Conservation (phyloP, 2,888 invertebrate genomes). For the Meteorus cinctellus region DNA sequence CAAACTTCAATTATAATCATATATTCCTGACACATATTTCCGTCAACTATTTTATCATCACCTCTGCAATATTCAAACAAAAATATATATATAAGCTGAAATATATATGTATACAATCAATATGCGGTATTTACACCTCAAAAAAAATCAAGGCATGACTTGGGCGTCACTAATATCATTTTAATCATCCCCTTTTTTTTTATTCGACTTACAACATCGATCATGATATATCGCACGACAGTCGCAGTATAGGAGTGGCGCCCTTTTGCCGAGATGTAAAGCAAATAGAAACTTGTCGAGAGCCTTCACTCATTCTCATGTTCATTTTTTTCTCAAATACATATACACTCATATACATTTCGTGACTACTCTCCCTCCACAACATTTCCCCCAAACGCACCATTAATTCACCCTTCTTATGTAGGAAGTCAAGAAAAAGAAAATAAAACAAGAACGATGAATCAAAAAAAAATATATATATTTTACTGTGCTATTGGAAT, state of each 20-base stretch:
- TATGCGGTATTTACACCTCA: not conserved
- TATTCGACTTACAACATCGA: not conserved
- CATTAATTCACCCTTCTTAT: not conserved
- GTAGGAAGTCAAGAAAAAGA: not conserved
- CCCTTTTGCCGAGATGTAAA: not conserved
- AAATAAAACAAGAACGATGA: not conserved
- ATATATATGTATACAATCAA: not conserved
- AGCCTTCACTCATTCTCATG: not conserved
- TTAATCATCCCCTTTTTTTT: not conserved
- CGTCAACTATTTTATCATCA: not conserved
- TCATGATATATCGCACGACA: conserved; percentile 7
- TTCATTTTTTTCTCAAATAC: not conserved
- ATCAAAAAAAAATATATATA: not conserved
- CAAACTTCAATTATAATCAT: not conserved
- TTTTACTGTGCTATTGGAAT: not conserved
- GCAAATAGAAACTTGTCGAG: not conserved
- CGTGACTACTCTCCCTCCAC: conserved; percentile 7
- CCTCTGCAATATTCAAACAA: not conserved
- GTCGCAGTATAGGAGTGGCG: not conserved
- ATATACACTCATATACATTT: not conserved
- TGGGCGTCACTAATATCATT: conserved; percentile 11
- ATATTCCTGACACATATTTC: not conserved
- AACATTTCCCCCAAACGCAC: not conserved
- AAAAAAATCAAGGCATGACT: not conserved
- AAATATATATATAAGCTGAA: not conserved